These are phyloP conservation scores for Cynoglossus semilaevis DNA, from an alignment of 2,113 vertebrate species.

Conservation along the genomic window DNA sequence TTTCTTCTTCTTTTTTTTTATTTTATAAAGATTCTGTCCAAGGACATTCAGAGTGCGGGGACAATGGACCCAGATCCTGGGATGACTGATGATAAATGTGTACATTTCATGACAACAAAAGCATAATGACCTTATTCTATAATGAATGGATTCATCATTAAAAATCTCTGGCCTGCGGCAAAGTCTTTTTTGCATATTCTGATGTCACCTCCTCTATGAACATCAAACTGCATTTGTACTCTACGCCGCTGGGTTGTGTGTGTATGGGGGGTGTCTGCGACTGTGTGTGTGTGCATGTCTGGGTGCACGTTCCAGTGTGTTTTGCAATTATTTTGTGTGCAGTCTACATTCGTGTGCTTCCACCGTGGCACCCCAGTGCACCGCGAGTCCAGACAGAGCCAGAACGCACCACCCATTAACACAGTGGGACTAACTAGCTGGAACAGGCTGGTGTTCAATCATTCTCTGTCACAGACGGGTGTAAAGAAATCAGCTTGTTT, in stretches of 20 bases:
- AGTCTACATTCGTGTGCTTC: slow-evolving; percentile 5
- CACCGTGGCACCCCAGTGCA: slow-evolving; percentile 17
- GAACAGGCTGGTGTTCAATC: slow-evolving; percentile 27
- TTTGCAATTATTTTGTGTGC: slow-evolving; percentile 24
- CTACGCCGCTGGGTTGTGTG: slow-evolving; percentile 40
- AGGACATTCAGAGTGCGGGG: slow-evolving; percentile 61
- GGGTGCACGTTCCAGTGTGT: too few relatives aligned
- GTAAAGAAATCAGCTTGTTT: slow-evolving; percentile 50
- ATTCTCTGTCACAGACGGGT: slow-evolving; percentile 45
- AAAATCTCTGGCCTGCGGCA: slow-evolving; percentile 74
- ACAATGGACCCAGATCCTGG: slow-evolving; percentile 63
- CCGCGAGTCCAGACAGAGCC: slow-evolving; percentile 21
- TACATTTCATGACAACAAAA: slow-evolving; percentile 75
- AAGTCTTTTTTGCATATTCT: slow-evolving; percentile 77
- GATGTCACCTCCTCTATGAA: slow-evolving; percentile 71
- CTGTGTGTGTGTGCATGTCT: background rate
- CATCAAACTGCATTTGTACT: slow-evolving; percentile 54
- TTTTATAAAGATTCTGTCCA: slow-evolving; percentile 60
- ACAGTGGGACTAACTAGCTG: slow-evolving; percentile 28
- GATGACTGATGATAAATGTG: slow-evolving; percentile 75
- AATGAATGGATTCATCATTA: slow-evolving; percentile 80
- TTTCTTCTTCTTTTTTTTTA: slow-evolving; percentile 51
- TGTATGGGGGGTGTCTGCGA: slow-evolving; percentile 8
- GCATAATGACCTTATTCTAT: slow-evolving; percentile 78
- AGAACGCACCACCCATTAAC: slow-evolving; percentile 30